Base-by-base conservation (phyloP, 1,140 invertebrate genomes). In the Hirudo medicinalis region DNA sequence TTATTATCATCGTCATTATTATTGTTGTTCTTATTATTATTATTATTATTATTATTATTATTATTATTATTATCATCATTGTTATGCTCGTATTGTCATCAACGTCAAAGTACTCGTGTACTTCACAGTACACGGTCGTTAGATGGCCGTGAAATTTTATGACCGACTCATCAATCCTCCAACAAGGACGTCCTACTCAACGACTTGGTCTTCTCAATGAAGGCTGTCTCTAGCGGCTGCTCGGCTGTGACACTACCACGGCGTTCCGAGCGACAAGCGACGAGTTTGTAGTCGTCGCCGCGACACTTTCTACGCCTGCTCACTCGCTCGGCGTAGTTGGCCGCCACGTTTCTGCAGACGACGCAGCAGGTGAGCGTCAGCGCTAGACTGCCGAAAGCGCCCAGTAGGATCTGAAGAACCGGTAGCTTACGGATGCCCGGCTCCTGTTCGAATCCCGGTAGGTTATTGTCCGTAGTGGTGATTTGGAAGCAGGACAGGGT, bases 371-470 rank as follows among this genome's bases (percentile, higher is more conserved):
- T 63, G 22, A 63, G 22, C 29, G 29, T 25, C 22, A 63, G 29
- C 9, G 57, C 57, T 20, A 63, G 57, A 20, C 57, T 25, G 22
- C 57, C 57, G 29, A 63, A 63, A 25, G 57, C 29, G 57, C 57
- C 57, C 57, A 63, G 20, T 25, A 63, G 57, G 29, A 63, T 63
- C 15, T 63, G 57, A 9, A 63, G 29, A 20, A 63, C 17, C 22
- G 57, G 57, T 32, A 63, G 29, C 57, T 32, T 63, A 1, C 57
- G 57, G 9, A 63, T 63, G 57, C 57, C 57, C 29, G 57, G 57
- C 29, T 63, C 57, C 11, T 63, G 29, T 11, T 63, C 57, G 57
- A 25, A 63, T 25, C 57, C 57, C 22, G 22, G 22, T 22, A 32
- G 22, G 11, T 22, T 25, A 1, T 63, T 22, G 29, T 63, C 57